Base-by-base conservation (phyloP, 2,113 vertebrate genomes). In the Silurus asotus region DNA sequence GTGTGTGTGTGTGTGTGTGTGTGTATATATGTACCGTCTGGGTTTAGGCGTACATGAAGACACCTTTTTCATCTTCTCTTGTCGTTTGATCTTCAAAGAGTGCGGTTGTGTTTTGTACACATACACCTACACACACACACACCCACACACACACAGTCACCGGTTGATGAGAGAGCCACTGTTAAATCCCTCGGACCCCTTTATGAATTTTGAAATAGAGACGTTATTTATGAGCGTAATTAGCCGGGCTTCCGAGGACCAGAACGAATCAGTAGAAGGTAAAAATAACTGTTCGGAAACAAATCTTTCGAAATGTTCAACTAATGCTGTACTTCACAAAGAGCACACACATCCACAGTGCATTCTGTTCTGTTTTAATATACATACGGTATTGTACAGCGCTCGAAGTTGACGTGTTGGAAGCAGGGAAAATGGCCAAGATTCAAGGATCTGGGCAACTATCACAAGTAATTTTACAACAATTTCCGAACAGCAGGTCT, bases 191-290 rank as follows among this genome's bases (percentile, higher is more conserved):
- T 28, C 28, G 20, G 14, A 75, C 56, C 37, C 59, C 56, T 51
- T 49, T 84, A 70, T 51, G 56, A 61, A 61, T 62, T 76, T 25
- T n/a, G 55, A 86, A 84, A 85, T 15, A 8, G 11, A 81, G 51
- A n/a, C 14, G 13, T 81, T 75, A 80, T 88, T 84, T 79, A 80
- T 58, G 62, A 59, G 64, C 37, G 56, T 82, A 83, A 86, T 86
- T 82, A 86, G 37, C 1, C 9, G 28, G 67, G 55, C 25, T 25
- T 25, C 7, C 5, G 51, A 23, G 80, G 37, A 37, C 48, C n/a
- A 6, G 79, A 81, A 51, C 8, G 23, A 25, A 81, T 17, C 23
- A 14, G 15, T 23, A 53, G 15, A 53, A 19, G 11, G 20, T 37
- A 51, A 82, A 62, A 15, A 37, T 11, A 55, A 82, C 14, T 4